phyloP scores from a whole-genome alignment of 2,113 vertebrate species.

The Clarias magur region DNA sequence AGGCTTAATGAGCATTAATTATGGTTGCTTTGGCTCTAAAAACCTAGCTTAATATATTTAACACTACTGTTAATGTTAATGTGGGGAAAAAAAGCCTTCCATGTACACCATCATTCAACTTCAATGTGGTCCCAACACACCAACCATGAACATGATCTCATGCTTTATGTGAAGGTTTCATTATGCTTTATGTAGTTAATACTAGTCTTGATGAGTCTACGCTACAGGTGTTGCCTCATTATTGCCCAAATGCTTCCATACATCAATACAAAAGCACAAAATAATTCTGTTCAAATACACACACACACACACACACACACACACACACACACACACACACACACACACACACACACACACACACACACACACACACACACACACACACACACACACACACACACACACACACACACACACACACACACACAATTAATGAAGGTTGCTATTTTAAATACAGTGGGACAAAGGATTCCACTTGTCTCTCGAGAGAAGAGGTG shows the following conservation, averaged over 20 bases:
- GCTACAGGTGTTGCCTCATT: slow-evolving; percentile 6
- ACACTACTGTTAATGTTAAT: slow-evolving; percentile 5
- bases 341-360: neutral
- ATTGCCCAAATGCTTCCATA: neutral
- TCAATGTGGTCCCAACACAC: neutral
- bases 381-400: neutral
- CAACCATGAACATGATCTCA: neutral
- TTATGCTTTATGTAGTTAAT: slow-evolving; percentile 8
- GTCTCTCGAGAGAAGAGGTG: slow-evolving; percentile 35
- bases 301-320: slow-evolving; percentile 22
- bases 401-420: neutral
- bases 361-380: slow-evolving; percentile 32
- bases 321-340: slow-evolving; percentile 3
- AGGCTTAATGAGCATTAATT: slow-evolving; percentile 11
- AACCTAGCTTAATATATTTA: neutral
- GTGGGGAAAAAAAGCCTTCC: neutral
- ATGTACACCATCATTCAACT: neutral
- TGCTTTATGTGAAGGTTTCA: slow-evolving; percentile 1
- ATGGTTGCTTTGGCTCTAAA: neutral
- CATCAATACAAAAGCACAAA: neutral
- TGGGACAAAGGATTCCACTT: neutral
- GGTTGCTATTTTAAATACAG: slow-evolving; percentile 29
- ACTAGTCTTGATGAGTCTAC: neutral
- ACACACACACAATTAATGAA: slow-evolving; percentile 28
- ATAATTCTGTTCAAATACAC: neutral